A percentile compares a stretch with the other conserved stretches of the same genome.
Evolutionary conservation across 2,797 vertebrate species (phyloP).

Genomic region (Spinibarbus caldwelli): DNA sequence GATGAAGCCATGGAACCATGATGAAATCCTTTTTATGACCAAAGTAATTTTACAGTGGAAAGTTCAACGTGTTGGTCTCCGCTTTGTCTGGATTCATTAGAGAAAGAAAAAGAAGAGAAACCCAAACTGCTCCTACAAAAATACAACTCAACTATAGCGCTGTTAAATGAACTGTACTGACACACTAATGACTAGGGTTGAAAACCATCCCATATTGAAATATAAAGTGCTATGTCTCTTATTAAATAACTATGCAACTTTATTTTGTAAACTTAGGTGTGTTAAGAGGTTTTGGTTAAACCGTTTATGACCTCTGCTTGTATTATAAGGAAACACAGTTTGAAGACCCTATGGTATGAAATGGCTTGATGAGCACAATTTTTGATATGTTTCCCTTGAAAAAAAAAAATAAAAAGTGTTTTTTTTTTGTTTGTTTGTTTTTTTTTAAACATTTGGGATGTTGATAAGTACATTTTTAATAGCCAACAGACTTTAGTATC

Average conservation of each 20-base stretch:
- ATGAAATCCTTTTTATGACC: conserved; percentile 50
- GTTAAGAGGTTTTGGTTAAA: not conserved
- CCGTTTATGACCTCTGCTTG: not conserved
- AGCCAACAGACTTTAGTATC: no score
- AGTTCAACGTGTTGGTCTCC: conserved; percentile 9
- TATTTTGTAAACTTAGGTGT: not conserved
- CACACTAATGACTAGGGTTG: not conserved
- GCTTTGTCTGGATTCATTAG: conserved; percentile 10
- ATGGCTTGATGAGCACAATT: no score
- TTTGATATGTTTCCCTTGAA: not conserved
- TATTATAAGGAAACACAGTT: not conserved
- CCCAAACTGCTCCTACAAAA: not conserved
- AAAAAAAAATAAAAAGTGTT: no score
- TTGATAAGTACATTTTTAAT: no score
- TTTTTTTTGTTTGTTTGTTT: no score
- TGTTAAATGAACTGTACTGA: not conserved
- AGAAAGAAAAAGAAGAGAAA: not conserved
- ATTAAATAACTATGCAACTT: not conserved
- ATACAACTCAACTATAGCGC: not conserved
- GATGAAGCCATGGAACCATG: conserved; percentile 62
- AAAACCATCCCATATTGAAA: not conserved
- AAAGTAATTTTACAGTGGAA: conserved; percentile 59
- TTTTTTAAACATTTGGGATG: no score
- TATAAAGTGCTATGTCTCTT: not conserved
- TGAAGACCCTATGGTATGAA: no score